Evolutionary conservation across 2,888 invertebrate genomes (phyloP), one percentile per base, ranked within the genome.

Genomic region (Dasysyrphus tricinctus): DNA sequence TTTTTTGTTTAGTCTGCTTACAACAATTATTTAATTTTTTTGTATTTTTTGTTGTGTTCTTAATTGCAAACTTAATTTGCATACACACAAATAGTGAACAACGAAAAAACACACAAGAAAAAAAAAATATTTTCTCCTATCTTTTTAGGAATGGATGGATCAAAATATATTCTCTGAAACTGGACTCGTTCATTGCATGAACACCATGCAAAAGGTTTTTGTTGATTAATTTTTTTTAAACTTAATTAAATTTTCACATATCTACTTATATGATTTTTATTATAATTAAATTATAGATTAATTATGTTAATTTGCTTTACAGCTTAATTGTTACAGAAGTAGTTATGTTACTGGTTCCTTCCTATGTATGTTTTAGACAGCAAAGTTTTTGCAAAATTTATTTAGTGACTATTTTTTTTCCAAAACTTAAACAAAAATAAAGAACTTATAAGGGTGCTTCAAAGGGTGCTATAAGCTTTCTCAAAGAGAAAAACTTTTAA

Each of bases 111-210:
- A 73, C 65, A 80, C 67, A 65, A 65, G 56, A 70, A 29, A 70
- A 70, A 70, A 70, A 73, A 65, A 73, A 80, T 77, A 78, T 86
- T 65, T 86, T 86, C 65, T 86, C 78, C 59, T 86, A 54, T 91
- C 90, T 91, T 89, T 91, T 89, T 92, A 92, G 92, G 92, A 92
- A 91, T 92, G 92, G 92, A 92, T 92, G 91, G 92, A 92, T 91
- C 90, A 90, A 89, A 91, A 92, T 90, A 91, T 92, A 86, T 91
- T 92, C 91, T 92, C 92, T 89, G 92, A 92, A 90, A 91, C 89
- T 89, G 92, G 92, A 91, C 90, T 92, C 90, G 90, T 92, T 90
- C 91, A 92, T 91, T 92, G 92, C 92, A 92, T 92, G 91, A 92
- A 91, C 92, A 91, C 91, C 91, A 91, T 92, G 91, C 91, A 92